phyloP scores from a whole-genome alignment of 2,888 invertebrate species.

The Ectobius pallidus region DNA sequence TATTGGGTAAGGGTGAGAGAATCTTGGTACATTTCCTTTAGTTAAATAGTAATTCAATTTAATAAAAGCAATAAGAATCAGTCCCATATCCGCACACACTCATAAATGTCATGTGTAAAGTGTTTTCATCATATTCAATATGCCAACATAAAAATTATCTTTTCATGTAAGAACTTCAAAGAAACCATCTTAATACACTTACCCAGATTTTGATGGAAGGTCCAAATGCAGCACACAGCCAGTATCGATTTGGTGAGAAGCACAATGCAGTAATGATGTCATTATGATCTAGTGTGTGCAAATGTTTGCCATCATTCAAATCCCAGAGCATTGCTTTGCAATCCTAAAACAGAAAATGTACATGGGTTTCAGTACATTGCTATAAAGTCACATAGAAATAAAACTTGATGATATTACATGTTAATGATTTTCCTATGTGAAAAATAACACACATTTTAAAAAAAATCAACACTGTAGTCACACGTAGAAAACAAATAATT shows the following conservation, averaged over 20 bases:
- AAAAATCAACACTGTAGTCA: too few species aligned
- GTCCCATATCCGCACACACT: slow-evolving; percentile 50
- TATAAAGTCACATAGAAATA: too few species aligned
- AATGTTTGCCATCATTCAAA: slow-evolving; percentile 97
- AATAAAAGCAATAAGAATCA: slow-evolving; percentile 43
- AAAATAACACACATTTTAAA: too few species aligned
- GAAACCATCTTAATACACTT: slow-evolving; percentile 49
- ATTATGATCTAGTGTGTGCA: slow-evolving; percentile 98
- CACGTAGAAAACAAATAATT: too few species aligned
- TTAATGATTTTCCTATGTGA: too few species aligned
- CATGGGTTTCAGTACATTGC: background rate
- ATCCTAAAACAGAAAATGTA: slow-evolving; percentile 64
- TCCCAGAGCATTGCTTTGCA: slow-evolving; percentile 99
- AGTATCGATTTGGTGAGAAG: slow-evolving; percentile 99
- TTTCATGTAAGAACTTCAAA: too few species aligned
- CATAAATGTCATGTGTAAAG: slow-evolving; percentile 42
- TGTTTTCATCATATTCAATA: too few species aligned
- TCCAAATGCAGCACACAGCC: slow-evolving; percentile 99
- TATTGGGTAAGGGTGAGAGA: too few species aligned
- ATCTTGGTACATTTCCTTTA: too few species aligned
- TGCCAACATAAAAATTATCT: too few species aligned
- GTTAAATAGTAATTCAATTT: too few species aligned
- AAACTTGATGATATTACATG: too few species aligned
- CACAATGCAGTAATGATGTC: slow-evolving; percentile 97
- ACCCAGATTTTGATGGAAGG: slow-evolving; percentile 99